Percentiles rank a stretch among this genome's conserved stretches.
phyloP scores from a whole-genome alignment of 2,888 invertebrate species.

The Criorhina ranunculi region DNA sequence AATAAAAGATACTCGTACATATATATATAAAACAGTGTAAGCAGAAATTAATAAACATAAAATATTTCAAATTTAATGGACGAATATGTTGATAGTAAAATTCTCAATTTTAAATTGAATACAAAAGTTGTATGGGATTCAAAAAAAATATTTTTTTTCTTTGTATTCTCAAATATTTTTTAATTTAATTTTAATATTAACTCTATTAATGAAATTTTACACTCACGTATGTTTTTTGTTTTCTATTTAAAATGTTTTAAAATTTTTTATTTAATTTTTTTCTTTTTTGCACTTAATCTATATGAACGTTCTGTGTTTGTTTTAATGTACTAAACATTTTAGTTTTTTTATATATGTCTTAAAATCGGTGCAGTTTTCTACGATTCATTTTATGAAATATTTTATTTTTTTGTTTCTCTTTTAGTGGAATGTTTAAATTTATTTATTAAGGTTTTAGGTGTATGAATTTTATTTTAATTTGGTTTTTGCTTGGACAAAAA shows the following conservation, averaged over 20 bases:
- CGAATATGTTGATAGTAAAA: constrained; percentile 28
- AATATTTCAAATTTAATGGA: constrained; percentile 26
- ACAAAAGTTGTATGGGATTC: constrained; percentile 59
- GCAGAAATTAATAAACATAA: not conserved
- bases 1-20: not conserved
- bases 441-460: constrained; percentile 32
- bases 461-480: constrained; percentile 27
- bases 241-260: constrained; percentile 46
- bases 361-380: constrained; percentile 74
- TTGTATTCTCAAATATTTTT: constrained; percentile 17
- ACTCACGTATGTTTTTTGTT: constrained; percentile 37
- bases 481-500: constrained; percentile 12
- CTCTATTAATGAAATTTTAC: constrained; percentile 61
- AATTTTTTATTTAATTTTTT: constrained; percentile 49
- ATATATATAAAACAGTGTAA: constrained; percentile 23
- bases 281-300: constrained; percentile 57
- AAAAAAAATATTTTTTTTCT: constrained; percentile 29
- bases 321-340: constrained; percentile 50
- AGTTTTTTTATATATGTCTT: constrained; percentile 34
- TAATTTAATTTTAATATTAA: constrained; percentile 42
- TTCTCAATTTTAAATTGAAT: constrained; percentile 50
- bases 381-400: constrained; percentile 38
- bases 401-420: constrained; percentile 43
- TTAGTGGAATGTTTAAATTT: constrained; percentile 74
- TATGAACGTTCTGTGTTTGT: constrained; percentile 70